Evolutionary conservation across 2,888 invertebrate species (phyloP).

Genomic region (Camponotus fellah): DNA sequence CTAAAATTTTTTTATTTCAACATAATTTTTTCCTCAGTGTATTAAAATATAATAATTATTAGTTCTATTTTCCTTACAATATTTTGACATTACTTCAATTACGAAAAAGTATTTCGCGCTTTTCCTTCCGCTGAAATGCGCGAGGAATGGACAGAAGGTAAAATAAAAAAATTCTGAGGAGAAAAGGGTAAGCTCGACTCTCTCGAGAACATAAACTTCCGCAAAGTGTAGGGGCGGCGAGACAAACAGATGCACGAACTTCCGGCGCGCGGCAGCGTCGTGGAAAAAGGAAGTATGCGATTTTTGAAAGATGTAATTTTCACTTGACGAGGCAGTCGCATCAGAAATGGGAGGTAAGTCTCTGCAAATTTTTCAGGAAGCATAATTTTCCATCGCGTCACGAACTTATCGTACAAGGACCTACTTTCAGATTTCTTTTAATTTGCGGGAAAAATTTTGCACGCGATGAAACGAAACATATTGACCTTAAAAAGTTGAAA

Average conservation of each 20-base stretch:
- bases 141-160: background rate
- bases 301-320: conserved; percentile 33
- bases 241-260: conserved; percentile 45
- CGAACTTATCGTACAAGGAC: background rate
- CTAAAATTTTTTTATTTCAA: too few species aligned
- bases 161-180: background rate
- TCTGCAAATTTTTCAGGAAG: background rate
- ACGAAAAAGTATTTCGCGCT: background rate
- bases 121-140: background rate
- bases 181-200: conserved; percentile 8
- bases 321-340: too few species aligned
- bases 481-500: background rate
- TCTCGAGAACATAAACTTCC: conserved; percentile 38
- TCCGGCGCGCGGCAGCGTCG: background rate
- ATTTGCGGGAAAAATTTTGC: background rate
- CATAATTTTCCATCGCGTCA: background rate
- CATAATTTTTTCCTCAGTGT: too few species aligned
- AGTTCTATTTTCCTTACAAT: background rate
- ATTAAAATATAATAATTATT: background rate
- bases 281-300: conserved; percentile 24
- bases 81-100: background rate
- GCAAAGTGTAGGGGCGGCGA: conserved; percentile 30
- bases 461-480: background rate
- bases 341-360: background rate
- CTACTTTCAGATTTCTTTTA: background rate